phyloP scores from a whole-genome alignment of 2,888 invertebrate species.

The Campoplex capitator region DNA sequence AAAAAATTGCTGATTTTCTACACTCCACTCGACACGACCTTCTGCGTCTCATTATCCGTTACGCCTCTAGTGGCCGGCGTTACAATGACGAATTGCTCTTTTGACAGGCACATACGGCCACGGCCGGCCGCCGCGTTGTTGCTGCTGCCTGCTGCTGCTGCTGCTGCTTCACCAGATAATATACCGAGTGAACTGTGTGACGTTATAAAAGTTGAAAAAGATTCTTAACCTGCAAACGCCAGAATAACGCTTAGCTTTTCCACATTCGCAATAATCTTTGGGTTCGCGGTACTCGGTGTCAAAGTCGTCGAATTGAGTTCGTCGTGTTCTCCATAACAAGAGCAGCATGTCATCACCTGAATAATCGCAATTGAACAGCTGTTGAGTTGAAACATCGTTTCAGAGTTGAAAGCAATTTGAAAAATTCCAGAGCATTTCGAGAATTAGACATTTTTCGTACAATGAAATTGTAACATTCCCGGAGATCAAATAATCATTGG shows the following conservation, averaged over 20 bases:
- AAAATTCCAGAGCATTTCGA: neutral
- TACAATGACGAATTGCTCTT: neutral
- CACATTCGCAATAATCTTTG: neutral
- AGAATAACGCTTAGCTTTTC: neutral
- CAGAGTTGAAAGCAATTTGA: neutral
- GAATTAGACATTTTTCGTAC: conserved; percentile 32
- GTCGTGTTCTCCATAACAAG: neutral
- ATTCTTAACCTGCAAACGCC: conserved; percentile 28
- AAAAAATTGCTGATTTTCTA: neutral
- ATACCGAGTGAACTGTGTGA: neutral
- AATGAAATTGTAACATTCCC: conserved; percentile 48
- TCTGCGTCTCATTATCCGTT: neutral
- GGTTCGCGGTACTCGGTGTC: neutral
- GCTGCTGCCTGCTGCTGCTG: too few relatives aligned
- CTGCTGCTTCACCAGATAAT: too few relatives aligned
- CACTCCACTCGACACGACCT: neutral
- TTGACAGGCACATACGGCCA: neutral
- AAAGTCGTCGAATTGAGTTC: neutral
- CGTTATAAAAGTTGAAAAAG: neutral
- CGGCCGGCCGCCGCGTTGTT: too few relatives aligned
- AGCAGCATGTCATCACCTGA: conserved; percentile 8
- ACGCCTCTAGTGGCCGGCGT: neutral
- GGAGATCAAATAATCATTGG: neutral
- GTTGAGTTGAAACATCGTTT: conserved; percentile 12
- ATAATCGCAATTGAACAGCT: conserved; percentile 1